Conservation (phyloP, 2,113 vertebrate species). For the Ctenomys sociabilis region DNA sequence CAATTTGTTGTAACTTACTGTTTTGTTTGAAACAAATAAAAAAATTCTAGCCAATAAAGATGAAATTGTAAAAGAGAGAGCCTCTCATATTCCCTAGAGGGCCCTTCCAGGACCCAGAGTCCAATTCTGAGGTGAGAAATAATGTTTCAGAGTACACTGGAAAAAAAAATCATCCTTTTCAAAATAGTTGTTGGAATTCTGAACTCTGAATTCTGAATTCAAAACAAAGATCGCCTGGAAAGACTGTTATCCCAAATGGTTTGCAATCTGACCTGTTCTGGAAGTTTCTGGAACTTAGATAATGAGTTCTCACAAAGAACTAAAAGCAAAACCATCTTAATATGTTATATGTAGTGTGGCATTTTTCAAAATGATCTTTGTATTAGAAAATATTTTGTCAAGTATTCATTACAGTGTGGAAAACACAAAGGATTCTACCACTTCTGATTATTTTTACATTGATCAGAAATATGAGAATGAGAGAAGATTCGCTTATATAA, state of each 20-base stretch:
- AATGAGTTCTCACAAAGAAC: background rate
- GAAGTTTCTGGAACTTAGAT: background rate
- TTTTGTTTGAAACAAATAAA: background rate
- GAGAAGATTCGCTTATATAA: background rate
- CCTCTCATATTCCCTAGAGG: background rate
- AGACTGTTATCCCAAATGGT: background rate
- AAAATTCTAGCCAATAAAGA: background rate
- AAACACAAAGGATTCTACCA: background rate
- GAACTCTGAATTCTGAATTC: conserved; percentile 34
- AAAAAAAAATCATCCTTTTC: background rate
- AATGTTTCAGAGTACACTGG: background rate
- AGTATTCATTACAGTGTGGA: background rate
- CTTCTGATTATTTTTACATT: background rate
- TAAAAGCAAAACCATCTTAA: background rate
- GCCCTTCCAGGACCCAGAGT: background rate
- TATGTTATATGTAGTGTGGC: background rate
- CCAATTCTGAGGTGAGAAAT: background rate
- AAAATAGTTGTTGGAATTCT: background rate
- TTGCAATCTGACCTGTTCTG: background rate
- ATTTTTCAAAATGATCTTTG: background rate
- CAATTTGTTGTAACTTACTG: background rate
- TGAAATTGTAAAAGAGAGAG: background rate
- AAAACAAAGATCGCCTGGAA: background rate
- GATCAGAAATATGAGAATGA: background rate
- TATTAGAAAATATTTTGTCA: background rate